Percentiles rank a stretch among this genome's conserved stretches.
Evolutionary conservation across 35 echinoderm and acorn worm species (phyloP).

Genomic region (Diadema setosum): DNA sequence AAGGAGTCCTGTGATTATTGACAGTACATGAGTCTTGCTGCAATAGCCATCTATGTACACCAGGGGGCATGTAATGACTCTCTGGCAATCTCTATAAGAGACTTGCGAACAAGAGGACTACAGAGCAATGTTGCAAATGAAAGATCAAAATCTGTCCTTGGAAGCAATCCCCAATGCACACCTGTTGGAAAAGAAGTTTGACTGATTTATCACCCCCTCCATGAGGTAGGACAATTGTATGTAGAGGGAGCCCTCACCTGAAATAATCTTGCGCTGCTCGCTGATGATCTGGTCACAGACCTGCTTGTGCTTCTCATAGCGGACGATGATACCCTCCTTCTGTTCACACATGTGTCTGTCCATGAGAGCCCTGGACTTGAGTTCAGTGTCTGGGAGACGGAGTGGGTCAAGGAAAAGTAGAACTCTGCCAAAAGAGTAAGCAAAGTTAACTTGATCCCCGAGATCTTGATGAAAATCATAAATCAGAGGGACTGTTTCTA

Average conservation of each 20-base stretch:
- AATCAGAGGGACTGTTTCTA: not conserved
- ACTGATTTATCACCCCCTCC: not conserved
- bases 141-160: too few species aligned
- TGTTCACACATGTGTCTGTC: slow-evolving; percentile 62
- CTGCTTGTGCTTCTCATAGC: slow-evolving; percentile 55
- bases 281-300: slow-evolving; percentile 85
- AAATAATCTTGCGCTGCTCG: slow-evolving; percentile 60
- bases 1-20: too few species aligned
- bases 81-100: too few species aligned
- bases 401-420: not conserved
- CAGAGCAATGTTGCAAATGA: too few species aligned
- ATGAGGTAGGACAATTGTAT: not conserved
- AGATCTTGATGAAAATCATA: not conserved
- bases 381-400: slow-evolving; percentile 58
- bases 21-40: too few species aligned
- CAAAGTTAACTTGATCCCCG: not conserved
- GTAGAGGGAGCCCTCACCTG: slow-evolving; percentile 13
- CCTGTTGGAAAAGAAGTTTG: too few species aligned
- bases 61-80: too few species aligned
- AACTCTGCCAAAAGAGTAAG: not conserved
- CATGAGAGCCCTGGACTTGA: slow-evolving; percentile 79
- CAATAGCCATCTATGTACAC: too few species aligned
- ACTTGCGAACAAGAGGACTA: too few species aligned
- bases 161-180: too few species aligned
- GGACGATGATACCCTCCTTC: slow-evolving; percentile 55